Percentiles rank a stretch among this genome's conserved stretches.
Evolutionary conservation across 2,113 vertebrate species (phyloP).

Genomic region (Myrmophylax atrothorax): DNA sequence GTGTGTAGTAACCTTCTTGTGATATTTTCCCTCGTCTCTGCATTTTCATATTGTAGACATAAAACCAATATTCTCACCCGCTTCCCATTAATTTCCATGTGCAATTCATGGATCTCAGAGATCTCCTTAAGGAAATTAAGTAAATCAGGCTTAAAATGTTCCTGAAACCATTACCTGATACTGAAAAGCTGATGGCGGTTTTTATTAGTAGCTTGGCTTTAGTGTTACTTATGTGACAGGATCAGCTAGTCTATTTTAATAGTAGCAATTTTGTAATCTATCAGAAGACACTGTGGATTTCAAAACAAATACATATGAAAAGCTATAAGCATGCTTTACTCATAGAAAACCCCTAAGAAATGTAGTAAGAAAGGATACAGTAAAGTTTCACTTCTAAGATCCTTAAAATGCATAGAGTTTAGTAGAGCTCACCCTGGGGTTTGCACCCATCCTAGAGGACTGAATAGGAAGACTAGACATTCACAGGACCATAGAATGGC

Average conservation of each 20-base stretch:
- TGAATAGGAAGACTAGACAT: neutral
- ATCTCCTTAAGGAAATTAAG: conserved; percentile 4
- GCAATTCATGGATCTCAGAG: neutral
- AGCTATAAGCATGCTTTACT: neutral
- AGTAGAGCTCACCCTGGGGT: neutral
- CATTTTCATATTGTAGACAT: neutral
- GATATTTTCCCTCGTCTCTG: neutral
- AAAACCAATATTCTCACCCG: neutral
- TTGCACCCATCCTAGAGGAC: neutral
- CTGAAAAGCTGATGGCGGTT: neutral
- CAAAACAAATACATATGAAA: neutral
- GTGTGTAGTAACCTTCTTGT: neutral
- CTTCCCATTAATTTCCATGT: neutral
- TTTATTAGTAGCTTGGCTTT: neutral
- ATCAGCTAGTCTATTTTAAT: conserved; percentile 11
- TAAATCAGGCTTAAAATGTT: conserved; percentile 25
- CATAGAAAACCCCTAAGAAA: neutral
- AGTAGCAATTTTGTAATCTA: neutral
- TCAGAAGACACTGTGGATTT: neutral
- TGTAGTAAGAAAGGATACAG: neutral
- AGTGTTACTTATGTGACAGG: neutral
- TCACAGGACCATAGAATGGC: neutral
- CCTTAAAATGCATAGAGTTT: neutral
- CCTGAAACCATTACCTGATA: neutral
- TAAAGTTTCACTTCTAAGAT: neutral